phyloP scores from a whole-genome alignment of 2,888 invertebrate species.

The Hecatera dysodea region DNA sequence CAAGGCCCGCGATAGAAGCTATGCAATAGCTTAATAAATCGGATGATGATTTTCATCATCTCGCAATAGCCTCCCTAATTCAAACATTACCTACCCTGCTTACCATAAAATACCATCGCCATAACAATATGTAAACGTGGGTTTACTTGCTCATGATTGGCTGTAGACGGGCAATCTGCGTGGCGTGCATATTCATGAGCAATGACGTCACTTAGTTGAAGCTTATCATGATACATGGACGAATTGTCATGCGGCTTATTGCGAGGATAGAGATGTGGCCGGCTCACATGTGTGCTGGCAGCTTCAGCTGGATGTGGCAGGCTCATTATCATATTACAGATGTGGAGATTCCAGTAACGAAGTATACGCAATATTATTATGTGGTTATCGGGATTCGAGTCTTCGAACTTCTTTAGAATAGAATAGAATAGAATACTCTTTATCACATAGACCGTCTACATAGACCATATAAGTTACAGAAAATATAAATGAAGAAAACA shows the following conservation, averaged over 20 bases:
- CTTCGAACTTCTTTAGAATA: no score
- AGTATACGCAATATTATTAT: neutral
- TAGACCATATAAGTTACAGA: no score
- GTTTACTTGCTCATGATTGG: constrained; percentile 59
- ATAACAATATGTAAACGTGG: constrained; percentile 53
- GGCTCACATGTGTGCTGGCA: constrained; percentile 22
- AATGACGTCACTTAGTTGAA: constrained; percentile 58
- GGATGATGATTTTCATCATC: no score
- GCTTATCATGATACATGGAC: constrained; percentile 62
- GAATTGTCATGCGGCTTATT: constrained; percentile 51
- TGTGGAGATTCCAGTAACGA: neutral
- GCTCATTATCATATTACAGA: constrained; percentile 20
- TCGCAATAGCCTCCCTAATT: constrained; percentile 17
- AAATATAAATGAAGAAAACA: no score
- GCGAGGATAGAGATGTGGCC: constrained; percentile 42
- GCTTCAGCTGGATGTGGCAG: constrained; percentile 6
- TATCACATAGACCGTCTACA: no score
- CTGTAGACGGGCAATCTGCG: constrained; percentile 60
- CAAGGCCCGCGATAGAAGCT: no score
- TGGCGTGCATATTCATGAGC: constrained; percentile 65
- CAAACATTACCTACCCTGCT: constrained; percentile 36
- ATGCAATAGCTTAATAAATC: no score
- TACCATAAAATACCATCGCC: constrained; percentile 44
- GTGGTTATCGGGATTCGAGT: neutral
- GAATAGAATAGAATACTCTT: no score